Evolutionary conservation across 2,113 vertebrate species (phyloP).

Genomic region (Motacilla tschutschensis): DNA sequence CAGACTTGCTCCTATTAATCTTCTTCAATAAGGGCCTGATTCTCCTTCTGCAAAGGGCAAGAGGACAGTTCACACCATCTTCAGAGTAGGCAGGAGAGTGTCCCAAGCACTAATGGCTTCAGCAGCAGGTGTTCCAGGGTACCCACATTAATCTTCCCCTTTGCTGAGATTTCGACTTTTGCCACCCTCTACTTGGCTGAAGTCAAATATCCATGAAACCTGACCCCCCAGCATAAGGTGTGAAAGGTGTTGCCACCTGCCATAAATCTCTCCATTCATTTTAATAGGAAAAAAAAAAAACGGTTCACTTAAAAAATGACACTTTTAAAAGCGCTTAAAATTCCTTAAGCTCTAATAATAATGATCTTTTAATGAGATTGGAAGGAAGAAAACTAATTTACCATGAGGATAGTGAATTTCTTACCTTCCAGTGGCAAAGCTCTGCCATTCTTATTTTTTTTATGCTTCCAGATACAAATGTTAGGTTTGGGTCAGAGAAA

Average conservation of each 20-base stretch:
- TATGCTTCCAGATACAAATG: neutral
- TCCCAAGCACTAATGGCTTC: neutral
- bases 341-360: neutral
- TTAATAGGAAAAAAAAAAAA: neutral
- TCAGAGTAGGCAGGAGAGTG: neutral
- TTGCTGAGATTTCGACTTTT: slow-evolving; percentile 35
- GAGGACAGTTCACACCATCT: slow-evolving; percentile 4
- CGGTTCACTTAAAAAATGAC: neutral
- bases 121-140: slow-evolving; percentile 33
- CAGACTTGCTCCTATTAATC: slow-evolving; percentile 40
- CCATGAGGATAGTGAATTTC: neutral
- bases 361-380: neutral
- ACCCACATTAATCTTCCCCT: slow-evolving; percentile 51
- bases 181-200: slow-evolving; percentile 18
- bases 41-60: neutral
- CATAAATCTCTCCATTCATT: neutral
- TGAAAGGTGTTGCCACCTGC: slow-evolving; percentile 14
- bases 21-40: neutral
- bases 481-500: neutral
- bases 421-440: neutral
- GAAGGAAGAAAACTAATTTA: neutral
- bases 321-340: neutral
- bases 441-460: neutral
- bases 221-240: slow-evolving; percentile 4
- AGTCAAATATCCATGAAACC: neutral